These are phyloP conservation scores for Temnothorax longispinosus DNA, from an alignment of 1,140 invertebrate species.

Conservation along the genomic window DNA sequence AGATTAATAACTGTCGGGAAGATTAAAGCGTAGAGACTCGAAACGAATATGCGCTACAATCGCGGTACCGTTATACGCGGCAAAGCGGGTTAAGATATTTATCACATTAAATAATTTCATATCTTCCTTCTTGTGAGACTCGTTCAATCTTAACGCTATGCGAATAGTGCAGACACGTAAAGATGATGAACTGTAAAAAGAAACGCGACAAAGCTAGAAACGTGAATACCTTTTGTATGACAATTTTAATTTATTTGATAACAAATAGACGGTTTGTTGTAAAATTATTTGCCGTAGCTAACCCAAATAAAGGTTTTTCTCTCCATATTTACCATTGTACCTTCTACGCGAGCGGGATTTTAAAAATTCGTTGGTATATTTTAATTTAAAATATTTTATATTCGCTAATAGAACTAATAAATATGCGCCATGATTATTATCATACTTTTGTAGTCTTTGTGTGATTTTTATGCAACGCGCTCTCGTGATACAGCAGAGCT, in stretches of 20 bases:
- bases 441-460: constrained; percentile 42
- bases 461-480: constrained; percentile 20
- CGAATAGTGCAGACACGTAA: constrained; percentile 14
- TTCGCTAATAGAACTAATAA: constrained; percentile 27
- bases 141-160: constrained; percentile 50
- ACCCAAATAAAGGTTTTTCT: background rate
- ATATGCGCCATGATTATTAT: constrained; percentile 36
- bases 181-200: background rate
- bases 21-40: constrained; percentile 61
- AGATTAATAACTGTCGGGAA: constrained; percentile 61
- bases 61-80: constrained; percentile 40
- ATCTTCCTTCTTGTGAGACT: constrained; percentile 30
- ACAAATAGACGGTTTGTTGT: background rate
- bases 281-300: background rate
- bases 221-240: background rate
- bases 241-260: constrained; percentile 14
- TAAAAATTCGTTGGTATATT: constrained; percentile 17
- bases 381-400: constrained; percentile 35
- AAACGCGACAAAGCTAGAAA: background rate
- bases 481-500: constrained; percentile 1
- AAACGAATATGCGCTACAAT: constrained; percentile 59
- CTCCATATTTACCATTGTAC: background rate
- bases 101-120: constrained; percentile 60
- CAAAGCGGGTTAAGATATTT: constrained; percentile 59
- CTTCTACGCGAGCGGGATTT: background rate